Conservation (phyloP, 2,888 invertebrate species). For the Isotomurus palustris region DNA sequence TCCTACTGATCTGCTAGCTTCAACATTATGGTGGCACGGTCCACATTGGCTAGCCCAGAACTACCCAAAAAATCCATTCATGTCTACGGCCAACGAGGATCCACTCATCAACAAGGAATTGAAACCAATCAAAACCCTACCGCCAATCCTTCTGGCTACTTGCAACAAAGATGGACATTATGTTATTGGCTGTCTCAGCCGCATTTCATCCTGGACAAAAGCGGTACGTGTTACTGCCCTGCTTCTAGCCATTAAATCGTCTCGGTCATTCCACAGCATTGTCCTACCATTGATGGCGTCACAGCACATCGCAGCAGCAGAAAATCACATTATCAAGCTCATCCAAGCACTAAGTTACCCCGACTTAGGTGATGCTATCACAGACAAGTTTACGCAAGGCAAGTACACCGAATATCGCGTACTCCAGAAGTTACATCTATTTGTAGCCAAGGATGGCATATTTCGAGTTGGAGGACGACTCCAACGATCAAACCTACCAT, state of each 20-base stretch:
- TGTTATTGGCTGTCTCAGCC: background rate
- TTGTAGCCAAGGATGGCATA: constrained; percentile 5
- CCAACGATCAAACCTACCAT: background rate
- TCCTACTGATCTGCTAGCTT: constrained; percentile 13
- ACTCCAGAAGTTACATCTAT: constrained; percentile 49
- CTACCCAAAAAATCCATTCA: background rate
- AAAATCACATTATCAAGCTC: background rate
- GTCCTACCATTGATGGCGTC: background rate
- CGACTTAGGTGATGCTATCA: background rate
- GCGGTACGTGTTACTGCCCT: background rate
- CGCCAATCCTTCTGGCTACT: no score
- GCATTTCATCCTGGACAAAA: constrained; percentile 1
- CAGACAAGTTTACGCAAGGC: background rate
- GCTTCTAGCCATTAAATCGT: background rate
- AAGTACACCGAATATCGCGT: background rate
- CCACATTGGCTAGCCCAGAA: constrained; percentile 33
- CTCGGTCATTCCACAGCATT: background rate
- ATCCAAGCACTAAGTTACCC: background rate
- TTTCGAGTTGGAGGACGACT: constrained; percentile 17
- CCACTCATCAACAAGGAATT: background rate
- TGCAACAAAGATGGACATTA: background rate
- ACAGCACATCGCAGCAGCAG: background rate
- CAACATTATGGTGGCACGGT: constrained; percentile 43
- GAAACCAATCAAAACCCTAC: background rate
- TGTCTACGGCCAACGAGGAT: background rate